Evolutionary conservation across 2,113 vertebrate genomes (phyloP).

Genomic region (Ifrita kowaldi): DNA sequence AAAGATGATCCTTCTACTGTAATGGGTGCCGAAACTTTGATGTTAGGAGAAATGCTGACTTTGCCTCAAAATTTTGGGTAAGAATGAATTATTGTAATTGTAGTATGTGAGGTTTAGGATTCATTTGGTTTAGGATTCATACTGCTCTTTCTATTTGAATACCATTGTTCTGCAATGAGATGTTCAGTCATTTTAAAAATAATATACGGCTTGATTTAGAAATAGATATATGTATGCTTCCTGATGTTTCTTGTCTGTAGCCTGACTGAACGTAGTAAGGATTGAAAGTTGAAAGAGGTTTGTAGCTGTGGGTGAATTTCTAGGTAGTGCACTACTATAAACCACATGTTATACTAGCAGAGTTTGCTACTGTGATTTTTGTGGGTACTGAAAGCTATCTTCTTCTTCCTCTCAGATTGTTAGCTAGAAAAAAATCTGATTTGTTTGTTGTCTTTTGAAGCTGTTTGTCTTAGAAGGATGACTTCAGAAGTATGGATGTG

Average conservation of each 20-base stretch:
- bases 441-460: background rate
- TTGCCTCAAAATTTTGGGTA: conserved; percentile 98
- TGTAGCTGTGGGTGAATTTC: background rate
- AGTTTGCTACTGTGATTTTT: background rate
- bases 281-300: background rate
- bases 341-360: background rate
- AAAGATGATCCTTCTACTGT: conserved; percentile 93
- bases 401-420: background rate
- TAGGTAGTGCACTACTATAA: background rate
- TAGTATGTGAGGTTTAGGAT: background rate
- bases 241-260: background rate
- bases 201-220: background rate
- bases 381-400: background rate
- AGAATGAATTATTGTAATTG: background rate
- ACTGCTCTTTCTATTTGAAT: background rate
- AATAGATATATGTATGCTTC: background rate
- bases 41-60: conserved; percentile 97
- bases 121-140: background rate
- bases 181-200: background rate
- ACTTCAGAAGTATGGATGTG: background rate
- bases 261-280: background rate
- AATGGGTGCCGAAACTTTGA: conserved; percentile 90
- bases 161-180: background rate
- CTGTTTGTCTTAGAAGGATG: background rate
- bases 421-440: background rate